phyloP scores from a whole-genome alignment of 2,797 vertebrate species.

The Alca torda region DNA sequence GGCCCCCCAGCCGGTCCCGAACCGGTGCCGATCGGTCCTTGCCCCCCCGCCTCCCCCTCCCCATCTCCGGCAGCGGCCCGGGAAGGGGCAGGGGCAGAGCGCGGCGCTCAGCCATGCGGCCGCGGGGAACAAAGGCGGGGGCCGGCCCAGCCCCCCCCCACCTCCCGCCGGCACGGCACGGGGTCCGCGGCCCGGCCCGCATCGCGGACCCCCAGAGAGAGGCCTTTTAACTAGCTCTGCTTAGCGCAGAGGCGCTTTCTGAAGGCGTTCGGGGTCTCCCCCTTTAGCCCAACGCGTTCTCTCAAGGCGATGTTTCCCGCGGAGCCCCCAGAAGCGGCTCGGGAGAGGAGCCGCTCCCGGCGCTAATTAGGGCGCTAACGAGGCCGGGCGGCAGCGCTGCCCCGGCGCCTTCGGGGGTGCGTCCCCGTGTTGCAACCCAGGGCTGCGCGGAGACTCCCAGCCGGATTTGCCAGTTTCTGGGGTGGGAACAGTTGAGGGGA shows the following conservation, averaged over 20 bases:
- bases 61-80: background rate
- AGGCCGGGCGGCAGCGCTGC: background rate
- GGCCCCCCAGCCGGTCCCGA: background rate
- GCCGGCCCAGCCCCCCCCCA: background rate
- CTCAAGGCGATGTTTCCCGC: background rate
- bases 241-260: background rate
- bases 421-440: background rate
- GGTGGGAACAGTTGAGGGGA: background rate
- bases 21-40: accelerated
- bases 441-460: background rate
- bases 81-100: background rate
- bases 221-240: background rate
- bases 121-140: constrained; percentile 36
- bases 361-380: background rate
- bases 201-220: background rate
- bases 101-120: background rate
- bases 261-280: background rate
- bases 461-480: background rate
- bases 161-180: background rate
- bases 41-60: background rate
- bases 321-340: background rate
- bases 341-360: background rate
- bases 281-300: background rate
- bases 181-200: background rate
- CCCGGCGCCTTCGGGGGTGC: background rate